phyloP scores from a whole-genome alignment of 1,140 invertebrate species.

The Drosophila ohnishii region DNA sequence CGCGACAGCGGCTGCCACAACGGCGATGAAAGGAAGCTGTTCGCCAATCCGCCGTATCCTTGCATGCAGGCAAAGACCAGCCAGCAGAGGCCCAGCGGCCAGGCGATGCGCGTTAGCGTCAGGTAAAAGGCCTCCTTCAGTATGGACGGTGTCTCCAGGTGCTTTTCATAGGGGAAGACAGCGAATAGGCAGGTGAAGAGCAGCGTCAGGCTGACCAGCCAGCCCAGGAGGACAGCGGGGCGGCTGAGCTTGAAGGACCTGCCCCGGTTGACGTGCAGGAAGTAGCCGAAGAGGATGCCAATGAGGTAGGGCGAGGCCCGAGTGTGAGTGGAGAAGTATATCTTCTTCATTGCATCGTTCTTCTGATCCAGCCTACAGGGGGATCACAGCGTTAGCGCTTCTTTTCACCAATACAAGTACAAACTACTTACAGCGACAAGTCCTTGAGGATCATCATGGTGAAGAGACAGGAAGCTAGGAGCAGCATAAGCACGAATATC shows the following conservation, averaged over 20 bases:
- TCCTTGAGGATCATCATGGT: slow-evolving; percentile 51
- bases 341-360: slow-evolving; percentile 5
- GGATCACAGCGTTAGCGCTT: not conserved
- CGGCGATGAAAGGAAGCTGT: slow-evolving; percentile 83
- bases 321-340: slow-evolving; percentile 52
- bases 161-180: slow-evolving; percentile 43
- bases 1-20: slow-evolving; percentile 84
- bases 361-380: not conserved
- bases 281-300: slow-evolving; percentile 59
- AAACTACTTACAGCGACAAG: slow-evolving; percentile 37
- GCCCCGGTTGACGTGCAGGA: slow-evolving; percentile 34
- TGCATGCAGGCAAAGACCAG: slow-evolving; percentile 87
- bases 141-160: slow-evolving; percentile 26
- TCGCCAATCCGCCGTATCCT: slow-evolving; percentile 86
- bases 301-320: slow-evolving; percentile 54
- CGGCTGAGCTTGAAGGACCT: slow-evolving; percentile 25
- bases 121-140: slow-evolving; percentile 86
- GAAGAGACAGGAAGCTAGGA: slow-evolving; percentile 50
- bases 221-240: slow-evolving; percentile 11
- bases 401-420: not conserved
- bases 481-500: slow-evolving; percentile 38
- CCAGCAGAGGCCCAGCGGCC: slow-evolving; percentile 87
- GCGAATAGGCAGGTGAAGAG: slow-evolving; percentile 64
- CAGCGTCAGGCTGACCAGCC: slow-evolving; percentile 51
- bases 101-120: slow-evolving; percentile 85